Evolutionary conservation across 1,140 invertebrate genomes (phyloP), one percentile per base, ranked within the genome.

Genomic region (Octopus bimaculoides): DNA sequence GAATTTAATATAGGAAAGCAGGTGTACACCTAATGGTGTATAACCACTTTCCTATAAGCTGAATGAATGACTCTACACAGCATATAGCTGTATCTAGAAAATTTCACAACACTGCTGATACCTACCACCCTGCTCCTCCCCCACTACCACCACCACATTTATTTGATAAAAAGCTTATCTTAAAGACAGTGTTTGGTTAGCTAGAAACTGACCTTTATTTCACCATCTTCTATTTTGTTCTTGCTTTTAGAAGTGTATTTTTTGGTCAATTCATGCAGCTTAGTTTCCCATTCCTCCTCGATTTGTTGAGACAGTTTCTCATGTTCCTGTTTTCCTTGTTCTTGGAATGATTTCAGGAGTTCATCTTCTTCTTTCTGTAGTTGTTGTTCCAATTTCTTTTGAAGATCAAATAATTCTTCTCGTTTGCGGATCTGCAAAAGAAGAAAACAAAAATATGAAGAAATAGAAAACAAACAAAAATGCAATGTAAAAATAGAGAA

Each of bases 261-360:
- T 6, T 83, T 82, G 9, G 89, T 88, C 0, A 90, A 84, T 71
- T 89, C 88, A 74, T 87, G 82, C 5, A 90, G 85, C 77, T 84
- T 85, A 14, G 84, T 83, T 78, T 90, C 89, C 90, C 90, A 90
- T 80, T 90, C 89, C 78, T 88, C 83, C 79, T 88, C 84, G 9
- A 90, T 84, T 85, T 90, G 89, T 66, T 86, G 79, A n/a, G 86
- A 82, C 20, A 90, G 82, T 71, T 86, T 86, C 76, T 83, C 82
- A 52, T 82, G 83, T 79, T 89, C 87, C 17, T 85, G 69, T 54
- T 84, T 82, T 52, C 88, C 75, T 75, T 88, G 84, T 73, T 84
- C 81, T 8, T 85, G 83, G 78, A 90, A 88, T 77, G 85, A 84
- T 26, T 85, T 81, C 69, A 89, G 81, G 66, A 90, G 80, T 66